A percentile compares a stretch with the other conserved stretches of the same genome.
phyloP scores from a whole-genome alignment of 2,113 vertebrate species.

The Tychaedon coryphoeus region DNA sequence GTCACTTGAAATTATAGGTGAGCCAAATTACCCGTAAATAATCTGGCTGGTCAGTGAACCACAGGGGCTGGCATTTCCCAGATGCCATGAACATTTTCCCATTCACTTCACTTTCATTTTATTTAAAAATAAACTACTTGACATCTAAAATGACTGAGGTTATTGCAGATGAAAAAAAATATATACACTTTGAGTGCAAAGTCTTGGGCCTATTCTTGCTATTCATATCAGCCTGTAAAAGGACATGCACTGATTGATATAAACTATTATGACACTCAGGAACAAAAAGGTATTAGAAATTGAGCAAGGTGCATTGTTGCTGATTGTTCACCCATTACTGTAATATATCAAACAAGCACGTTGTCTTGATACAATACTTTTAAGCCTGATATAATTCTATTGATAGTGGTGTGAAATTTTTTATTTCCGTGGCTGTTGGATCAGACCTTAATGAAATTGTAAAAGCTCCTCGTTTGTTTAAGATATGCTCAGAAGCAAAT shows the following conservation, averaged over 20 bases:
- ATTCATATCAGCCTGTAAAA: not conserved
- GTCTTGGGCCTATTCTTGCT: not conserved
- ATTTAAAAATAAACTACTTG: slow-evolving; percentile 12
- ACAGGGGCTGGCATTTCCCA: not conserved
- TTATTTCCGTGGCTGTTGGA: not conserved
- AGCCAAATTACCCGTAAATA: slow-evolving; percentile 25
- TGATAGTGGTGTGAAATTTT: not conserved
- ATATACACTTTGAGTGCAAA: not conserved
- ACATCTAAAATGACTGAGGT: not conserved
- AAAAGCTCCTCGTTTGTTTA: not conserved
- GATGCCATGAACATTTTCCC: not conserved
- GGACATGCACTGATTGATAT: not conserved
- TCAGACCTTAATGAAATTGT: not conserved
- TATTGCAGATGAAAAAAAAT: not conserved
- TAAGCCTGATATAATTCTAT: not conserved
- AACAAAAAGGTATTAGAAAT: not conserved
- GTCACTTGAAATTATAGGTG: slow-evolving; percentile 44
- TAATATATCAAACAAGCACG: rapidly evolving
- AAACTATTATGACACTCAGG: not conserved
- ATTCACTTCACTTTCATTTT: slow-evolving; percentile 23
- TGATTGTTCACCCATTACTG: not conserved
- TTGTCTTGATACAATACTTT: not conserved
- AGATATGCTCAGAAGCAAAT: not conserved
- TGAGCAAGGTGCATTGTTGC: not conserved
- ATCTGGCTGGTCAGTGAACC: slow-evolving; percentile 34